A percentile compares a stretch with the other conserved stretches of the same genome.
phyloP scores from a whole-genome alignment of 1,140 invertebrate genomes.

The Aphelinus atriplicis region DNA sequence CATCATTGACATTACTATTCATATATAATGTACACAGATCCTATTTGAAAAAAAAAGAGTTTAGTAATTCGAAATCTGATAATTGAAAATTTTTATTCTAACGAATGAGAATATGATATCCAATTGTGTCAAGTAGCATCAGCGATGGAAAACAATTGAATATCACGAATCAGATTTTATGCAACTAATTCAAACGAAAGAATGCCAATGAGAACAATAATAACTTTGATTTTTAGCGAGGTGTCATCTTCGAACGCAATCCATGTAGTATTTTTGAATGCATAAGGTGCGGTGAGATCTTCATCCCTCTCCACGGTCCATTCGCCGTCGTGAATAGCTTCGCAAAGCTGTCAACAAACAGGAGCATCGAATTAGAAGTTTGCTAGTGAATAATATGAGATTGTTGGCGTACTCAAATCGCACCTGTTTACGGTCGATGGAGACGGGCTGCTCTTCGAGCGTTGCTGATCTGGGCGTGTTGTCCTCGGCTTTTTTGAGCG shows the following conservation, averaged over 20 bases:
- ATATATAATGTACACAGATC: too few relatives aligned
- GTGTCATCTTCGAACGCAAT: slow-evolving; percentile 81
- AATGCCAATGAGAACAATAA: background rate
- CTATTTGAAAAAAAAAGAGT: too few relatives aligned
- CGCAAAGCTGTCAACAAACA: slow-evolving; percentile 67
- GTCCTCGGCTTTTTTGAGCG: slow-evolving; percentile 70
- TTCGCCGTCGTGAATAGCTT: slow-evolving; percentile 68
- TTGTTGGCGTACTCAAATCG: background rate
- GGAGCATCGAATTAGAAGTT: background rate
- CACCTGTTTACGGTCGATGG: slow-evolving; percentile 71
- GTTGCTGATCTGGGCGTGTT: slow-evolving; percentile 77
- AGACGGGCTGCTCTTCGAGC: slow-evolving; percentile 65
- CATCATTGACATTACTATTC: too few relatives aligned
- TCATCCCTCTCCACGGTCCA: slow-evolving; percentile 84
- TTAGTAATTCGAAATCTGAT: too few relatives aligned
- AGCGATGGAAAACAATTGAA: too few relatives aligned
- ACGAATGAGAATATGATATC: too few relatives aligned
- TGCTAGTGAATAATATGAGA: background rate
- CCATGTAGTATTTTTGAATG: slow-evolving; percentile 78
- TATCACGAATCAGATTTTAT: too few relatives aligned
- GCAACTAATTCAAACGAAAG: too few relatives aligned
- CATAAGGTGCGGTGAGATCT: slow-evolving; percentile 81
- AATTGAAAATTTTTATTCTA: too few relatives aligned
- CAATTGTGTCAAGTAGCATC: too few relatives aligned
- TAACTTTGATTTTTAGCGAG: slow-evolving; percentile 78